phyloP scores from a whole-genome alignment of 1,140 invertebrate species.

The Anastrepha obliqua region DNA sequence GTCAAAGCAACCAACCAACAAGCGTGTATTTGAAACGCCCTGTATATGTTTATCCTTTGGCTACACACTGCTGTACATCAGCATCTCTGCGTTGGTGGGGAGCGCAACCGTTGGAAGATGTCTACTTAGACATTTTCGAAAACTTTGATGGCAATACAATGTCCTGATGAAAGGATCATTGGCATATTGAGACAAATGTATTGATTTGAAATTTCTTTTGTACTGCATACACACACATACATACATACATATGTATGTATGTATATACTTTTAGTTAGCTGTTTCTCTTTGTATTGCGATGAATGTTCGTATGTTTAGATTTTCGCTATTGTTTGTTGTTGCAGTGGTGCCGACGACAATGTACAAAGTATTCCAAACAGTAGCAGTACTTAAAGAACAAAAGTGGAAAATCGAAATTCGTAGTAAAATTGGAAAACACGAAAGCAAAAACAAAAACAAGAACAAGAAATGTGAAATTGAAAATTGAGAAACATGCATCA shows the following conservation, averaged over 20 bases:
- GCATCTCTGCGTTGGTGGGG: neutral
- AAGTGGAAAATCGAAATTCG: constrained; percentile 29
- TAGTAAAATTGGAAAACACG: neutral
- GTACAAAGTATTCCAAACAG: constrained; percentile 36
- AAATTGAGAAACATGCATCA: neutral
- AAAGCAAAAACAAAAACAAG: neutral
- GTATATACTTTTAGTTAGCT: neutral
- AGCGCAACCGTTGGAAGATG: neutral
- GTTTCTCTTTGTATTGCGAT: neutral
- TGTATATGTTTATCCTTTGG: too few species aligned
- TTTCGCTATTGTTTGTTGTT: constrained; percentile 17
- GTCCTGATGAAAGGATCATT: constrained; percentile 47
- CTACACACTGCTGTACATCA: neutral
- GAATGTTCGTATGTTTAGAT: constrained; percentile 8
- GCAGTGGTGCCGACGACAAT: neutral
- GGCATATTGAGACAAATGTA: constrained; percentile 49
- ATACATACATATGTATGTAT: neutral
- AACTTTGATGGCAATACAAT: constrained; percentile 42
- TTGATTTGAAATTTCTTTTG: constrained; percentile 2
- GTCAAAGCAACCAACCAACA: too few species aligned
- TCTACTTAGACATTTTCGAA: neutral
- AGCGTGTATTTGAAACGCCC: too few species aligned
- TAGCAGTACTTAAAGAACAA: constrained; percentile 44
- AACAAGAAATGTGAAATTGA: neutral
- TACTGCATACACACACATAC: neutral